Evolutionary conservation across 2,797 vertebrate genomes (phyloP).

Genomic region (Coreius guichenoti): DNA sequence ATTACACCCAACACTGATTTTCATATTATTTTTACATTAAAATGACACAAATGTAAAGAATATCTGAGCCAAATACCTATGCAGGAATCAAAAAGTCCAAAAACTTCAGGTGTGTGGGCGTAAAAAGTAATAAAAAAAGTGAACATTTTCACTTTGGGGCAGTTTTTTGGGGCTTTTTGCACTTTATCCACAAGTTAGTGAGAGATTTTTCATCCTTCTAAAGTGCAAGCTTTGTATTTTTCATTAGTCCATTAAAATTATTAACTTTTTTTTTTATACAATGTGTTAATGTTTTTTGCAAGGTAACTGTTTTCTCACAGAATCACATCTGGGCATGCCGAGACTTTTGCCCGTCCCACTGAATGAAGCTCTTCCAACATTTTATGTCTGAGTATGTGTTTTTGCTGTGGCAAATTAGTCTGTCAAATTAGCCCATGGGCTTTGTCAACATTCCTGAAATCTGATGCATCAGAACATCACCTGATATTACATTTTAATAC

Average conservation of each 20-base stretch:
- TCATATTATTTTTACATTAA: background rate
- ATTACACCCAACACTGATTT: background rate
- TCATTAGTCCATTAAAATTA: background rate
- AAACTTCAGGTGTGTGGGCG: background rate
- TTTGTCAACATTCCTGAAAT: conserved; percentile 57
- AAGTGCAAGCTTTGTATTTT: background rate
- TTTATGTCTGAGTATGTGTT: conserved; percentile 69
- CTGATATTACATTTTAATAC: conserved; percentile 45
- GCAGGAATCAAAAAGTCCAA: background rate
- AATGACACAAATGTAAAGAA: background rate
- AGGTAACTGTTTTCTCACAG: conserved; percentile 39
- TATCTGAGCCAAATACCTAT: background rate
- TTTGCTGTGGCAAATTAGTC: conserved; percentile 61
- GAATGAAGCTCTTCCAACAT: conserved; percentile 61
- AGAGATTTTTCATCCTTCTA: background rate
- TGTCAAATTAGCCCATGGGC: conserved; percentile 60
- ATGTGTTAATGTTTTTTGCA: background rate
- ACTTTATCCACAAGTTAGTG: background rate
- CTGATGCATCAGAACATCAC: conserved; percentile 54
- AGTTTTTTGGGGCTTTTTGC: background rate
- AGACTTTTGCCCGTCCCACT: conserved; percentile 47
- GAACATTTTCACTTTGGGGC: background rate
- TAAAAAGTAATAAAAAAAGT: background rate
- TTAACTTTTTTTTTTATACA: background rate
- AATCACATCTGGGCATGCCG: conserved; percentile 54